phyloP scores from a whole-genome alignment of 2,888 invertebrate genomes.

The Hydroisotoma schaefferi region DNA sequence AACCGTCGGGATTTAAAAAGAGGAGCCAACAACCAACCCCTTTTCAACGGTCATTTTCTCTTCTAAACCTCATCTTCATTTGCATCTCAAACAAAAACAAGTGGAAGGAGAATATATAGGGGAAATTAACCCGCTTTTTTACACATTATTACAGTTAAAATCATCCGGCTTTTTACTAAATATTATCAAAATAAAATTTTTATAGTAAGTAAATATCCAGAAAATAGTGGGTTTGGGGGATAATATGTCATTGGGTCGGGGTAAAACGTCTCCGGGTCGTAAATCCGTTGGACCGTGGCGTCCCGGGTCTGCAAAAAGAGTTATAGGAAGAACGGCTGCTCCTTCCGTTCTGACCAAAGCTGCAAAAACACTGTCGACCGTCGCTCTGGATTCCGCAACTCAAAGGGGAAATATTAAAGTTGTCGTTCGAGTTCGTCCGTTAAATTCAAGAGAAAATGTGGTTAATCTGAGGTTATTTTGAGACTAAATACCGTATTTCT shows the following conservation, averaged over 20 bases:
- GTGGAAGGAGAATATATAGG: no score
- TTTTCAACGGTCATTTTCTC: no score
- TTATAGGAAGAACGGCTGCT: neutral
- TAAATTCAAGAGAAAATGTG: slow-evolving; percentile 64
- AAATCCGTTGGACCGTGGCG: neutral
- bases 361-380: slow-evolving; percentile 5
- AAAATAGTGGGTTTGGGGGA: no score
- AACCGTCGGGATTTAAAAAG: no score
- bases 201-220: no score
- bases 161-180: no score
- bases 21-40: no score
- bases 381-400: slow-evolving; percentile 25
- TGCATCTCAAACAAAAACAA: no score
- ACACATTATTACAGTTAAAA: no score
- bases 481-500: neutral
- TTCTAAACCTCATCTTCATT: no score
- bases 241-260: neutral
- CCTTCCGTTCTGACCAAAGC: slow-evolving; percentile 2
- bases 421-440: slow-evolving; percentile 78
- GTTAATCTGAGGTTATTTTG: slow-evolving; percentile 47
- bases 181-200: no score
- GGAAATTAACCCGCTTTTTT: no score
- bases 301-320: neutral
- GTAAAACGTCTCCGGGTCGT: neutral
- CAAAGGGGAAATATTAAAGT: slow-evolving; percentile 65